phyloP scores from a whole-genome alignment of 2,797 vertebrate species.

The Lateolabrax maculatus region DNA sequence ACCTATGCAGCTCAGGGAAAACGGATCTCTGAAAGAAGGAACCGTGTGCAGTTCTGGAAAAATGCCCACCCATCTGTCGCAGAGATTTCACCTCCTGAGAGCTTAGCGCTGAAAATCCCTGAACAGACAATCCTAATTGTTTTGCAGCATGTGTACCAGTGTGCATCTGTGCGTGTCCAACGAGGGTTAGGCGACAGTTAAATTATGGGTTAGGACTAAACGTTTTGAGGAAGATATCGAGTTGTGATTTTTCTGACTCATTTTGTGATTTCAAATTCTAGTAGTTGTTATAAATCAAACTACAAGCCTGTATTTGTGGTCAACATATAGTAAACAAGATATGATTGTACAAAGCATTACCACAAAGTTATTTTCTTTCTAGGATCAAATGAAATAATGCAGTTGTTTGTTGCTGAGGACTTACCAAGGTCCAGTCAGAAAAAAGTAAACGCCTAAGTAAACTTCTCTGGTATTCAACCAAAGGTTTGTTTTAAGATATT shows the following conservation, averaged over 20 bases:
- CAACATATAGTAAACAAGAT: neutral
- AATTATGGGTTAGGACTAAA: neutral
- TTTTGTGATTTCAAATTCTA: neutral
- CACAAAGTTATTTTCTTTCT: neutral
- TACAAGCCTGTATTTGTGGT: neutral
- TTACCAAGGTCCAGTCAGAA: neutral
- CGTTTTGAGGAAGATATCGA: neutral
- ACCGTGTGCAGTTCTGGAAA: constrained; percentile 55
- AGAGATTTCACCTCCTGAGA: constrained; percentile 70
- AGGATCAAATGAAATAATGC: neutral
- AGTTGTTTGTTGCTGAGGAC: neutral
- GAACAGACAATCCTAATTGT: constrained; percentile 66
- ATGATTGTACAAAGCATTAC: neutral
- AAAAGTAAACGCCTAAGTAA: neutral
- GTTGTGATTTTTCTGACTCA: neutral
- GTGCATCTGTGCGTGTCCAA: constrained; percentile 15
- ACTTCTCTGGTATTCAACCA: neutral
- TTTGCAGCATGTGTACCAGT: constrained; percentile 46
- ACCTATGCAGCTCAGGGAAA: constrained; percentile 28
- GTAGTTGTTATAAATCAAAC: neutral
- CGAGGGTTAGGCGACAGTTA: neutral
- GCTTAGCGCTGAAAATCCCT: constrained; percentile 73
- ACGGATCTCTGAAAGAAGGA: constrained; percentile 39
- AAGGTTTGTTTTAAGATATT: neutral
- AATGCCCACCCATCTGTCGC: constrained; percentile 72